phyloP scores from a whole-genome alignment of 2,888 invertebrate species.

The Clitarchus hookeri region DNA sequence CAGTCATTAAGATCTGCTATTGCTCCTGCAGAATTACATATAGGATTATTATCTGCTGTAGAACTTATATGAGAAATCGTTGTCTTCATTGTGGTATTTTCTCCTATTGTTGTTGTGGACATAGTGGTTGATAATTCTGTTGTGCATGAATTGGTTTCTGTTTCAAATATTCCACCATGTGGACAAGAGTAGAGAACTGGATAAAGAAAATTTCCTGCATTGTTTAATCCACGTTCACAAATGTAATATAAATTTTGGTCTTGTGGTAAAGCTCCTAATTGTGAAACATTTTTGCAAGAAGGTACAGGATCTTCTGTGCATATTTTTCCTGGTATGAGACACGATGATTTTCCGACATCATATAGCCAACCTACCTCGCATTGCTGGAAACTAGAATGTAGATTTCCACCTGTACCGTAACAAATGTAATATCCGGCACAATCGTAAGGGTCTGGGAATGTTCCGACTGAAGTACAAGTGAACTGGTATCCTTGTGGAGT shows the following conservation, averaged over 20 bases:
- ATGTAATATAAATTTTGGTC: constrained; percentile 22
- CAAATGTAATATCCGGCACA: constrained; percentile 25
- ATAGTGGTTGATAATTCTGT: neutral
- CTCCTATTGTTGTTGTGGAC: neutral
- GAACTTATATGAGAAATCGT: no score
- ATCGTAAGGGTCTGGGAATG: constrained; percentile 27
- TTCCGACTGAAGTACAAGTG: neutral
- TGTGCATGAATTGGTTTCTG: neutral
- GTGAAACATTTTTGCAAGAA: neutral
- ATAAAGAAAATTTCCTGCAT: neutral
- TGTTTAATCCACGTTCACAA: neutral
- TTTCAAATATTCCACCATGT: constrained; percentile 24
- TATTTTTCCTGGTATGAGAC: neutral
- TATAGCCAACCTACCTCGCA: constrained; percentile 18
- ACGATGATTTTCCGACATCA: neutral
- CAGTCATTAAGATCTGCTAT: constrained; percentile 11
- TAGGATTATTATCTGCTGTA: neutral
- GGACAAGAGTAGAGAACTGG: constrained; percentile 19
- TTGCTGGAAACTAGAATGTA: neutral
- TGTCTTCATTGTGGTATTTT: no score
- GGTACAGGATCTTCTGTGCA: constrained; percentile 23
- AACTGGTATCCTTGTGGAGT: constrained; percentile 24
- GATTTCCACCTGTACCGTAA: neutral
- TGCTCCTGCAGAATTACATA: neutral
- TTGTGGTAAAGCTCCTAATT: neutral